These are phyloP conservation scores for Drosophila malerkotliana DNA, from an alignment of 1,140 invertebrate species.

Conservation along the genomic window DNA sequence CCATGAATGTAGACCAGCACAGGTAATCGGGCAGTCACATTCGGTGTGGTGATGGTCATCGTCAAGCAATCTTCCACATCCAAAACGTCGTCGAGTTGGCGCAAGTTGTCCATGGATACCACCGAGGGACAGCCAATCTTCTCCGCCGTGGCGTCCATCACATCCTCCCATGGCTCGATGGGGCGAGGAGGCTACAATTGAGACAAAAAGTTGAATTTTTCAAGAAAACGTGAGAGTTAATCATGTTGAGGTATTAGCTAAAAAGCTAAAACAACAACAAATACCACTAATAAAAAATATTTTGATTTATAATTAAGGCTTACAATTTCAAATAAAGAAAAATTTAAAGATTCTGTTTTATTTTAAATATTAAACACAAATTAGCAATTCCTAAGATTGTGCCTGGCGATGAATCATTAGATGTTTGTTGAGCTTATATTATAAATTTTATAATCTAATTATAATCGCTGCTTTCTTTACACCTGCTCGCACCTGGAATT, in stretches of 20 bases:
- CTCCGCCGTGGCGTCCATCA: constrained; percentile 85
- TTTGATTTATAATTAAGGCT: too few species aligned
- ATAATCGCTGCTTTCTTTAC: neutral
- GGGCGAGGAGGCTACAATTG: constrained; percentile 85
- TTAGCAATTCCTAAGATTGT: too few species aligned
- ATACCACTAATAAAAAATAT: too few species aligned
- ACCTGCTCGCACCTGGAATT: neutral
- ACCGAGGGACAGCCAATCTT: constrained; percentile 85
- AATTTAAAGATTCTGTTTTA: too few species aligned
- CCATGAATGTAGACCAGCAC: constrained; percentile 83
- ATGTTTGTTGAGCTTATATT: neutral
- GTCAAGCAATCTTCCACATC: constrained; percentile 79
- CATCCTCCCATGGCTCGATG: constrained; percentile 85
- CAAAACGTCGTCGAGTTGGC: constrained; percentile 68
- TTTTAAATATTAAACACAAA: too few species aligned
- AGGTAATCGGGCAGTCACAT: constrained; percentile 61
- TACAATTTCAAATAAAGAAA: too few species aligned
- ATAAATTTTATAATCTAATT: constrained; percentile 1
- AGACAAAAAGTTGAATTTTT: neutral
- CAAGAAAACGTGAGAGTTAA: too few species aligned
- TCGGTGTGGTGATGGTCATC: constrained; percentile 75
- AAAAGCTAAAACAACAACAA: too few species aligned
- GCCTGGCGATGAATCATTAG: too few species aligned
- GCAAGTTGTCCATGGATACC: constrained; percentile 70
- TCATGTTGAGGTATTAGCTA: too few species aligned